Evolutionary conservation across 2,888 invertebrate genomes (phyloP).

Genomic region (Sarcophaga caerulescens): DNA sequence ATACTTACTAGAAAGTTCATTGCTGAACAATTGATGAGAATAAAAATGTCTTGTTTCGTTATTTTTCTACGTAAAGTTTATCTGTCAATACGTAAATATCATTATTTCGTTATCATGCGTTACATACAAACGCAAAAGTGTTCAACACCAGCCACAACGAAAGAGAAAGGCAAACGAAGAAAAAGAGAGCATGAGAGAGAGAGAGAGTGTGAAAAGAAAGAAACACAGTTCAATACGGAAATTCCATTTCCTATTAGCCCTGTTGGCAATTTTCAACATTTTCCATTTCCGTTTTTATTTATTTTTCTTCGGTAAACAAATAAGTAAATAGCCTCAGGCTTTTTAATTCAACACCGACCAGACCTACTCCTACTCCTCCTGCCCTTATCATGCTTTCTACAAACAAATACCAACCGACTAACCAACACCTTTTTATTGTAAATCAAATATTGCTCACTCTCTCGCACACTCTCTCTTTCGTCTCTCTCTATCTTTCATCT

Average conservation of each 20-base stretch:
- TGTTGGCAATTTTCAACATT: constrained; percentile 61
- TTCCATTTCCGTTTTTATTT: constrained; percentile 61
- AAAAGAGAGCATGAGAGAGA: neutral
- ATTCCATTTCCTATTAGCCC: constrained; percentile 66
- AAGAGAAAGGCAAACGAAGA: neutral
- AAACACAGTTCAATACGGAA: constrained; percentile 58
- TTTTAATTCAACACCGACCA: neutral
- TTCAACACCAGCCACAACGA: constrained; percentile 12
- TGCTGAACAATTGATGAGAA: neutral
- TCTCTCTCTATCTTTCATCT: neutral
- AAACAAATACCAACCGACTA: neutral
- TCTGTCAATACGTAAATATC: neutral
- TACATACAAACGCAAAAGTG: too few species aligned
- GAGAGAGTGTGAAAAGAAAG: neutral
- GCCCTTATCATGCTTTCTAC: neutral
- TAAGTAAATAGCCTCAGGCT: constrained; percentile 40
- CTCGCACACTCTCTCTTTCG: neutral
- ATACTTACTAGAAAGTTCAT: too few species aligned
- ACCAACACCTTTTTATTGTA: neutral
- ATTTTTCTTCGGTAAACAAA: constrained; percentile 6
- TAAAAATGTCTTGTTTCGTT: neutral
- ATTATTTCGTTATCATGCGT: neutral
- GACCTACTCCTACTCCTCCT: neutral
- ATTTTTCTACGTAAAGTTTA: neutral
- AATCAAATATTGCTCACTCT: neutral